Conservation (phyloP, 2,888 invertebrate species). For the Liodrosophila aerea region DNA sequence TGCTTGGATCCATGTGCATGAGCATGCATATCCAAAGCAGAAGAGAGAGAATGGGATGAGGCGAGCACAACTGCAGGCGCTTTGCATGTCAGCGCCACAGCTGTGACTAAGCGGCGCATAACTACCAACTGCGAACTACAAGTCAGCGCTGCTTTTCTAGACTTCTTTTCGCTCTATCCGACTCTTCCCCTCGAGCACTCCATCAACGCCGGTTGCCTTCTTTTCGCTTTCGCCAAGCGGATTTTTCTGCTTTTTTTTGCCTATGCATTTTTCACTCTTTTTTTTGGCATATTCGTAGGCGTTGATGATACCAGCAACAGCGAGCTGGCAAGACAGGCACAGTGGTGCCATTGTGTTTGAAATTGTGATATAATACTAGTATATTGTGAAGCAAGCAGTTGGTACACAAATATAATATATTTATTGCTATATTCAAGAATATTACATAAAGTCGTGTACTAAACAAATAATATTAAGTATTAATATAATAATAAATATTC, state of each 20-base stretch:
- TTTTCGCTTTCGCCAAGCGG: slow-evolving; percentile 40
- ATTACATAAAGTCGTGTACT: too few relatives aligned
- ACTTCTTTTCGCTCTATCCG: neutral
- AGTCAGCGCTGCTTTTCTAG: slow-evolving; percentile 21
- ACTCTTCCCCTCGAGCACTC: slow-evolving; percentile 4
- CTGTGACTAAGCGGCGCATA: slow-evolving; percentile 77
- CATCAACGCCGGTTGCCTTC: slow-evolving; percentile 29
- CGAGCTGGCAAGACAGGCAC: slow-evolving; percentile 42
- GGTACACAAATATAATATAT: too few relatives aligned
- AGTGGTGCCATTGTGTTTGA: slow-evolving; percentile 31
- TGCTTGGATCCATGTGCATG: slow-evolving; percentile 47
- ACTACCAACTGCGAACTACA: slow-evolving; percentile 65
- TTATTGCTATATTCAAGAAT: too few relatives aligned
- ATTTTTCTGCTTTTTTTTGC: slow-evolving; percentile 36
- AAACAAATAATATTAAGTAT: too few relatives aligned
- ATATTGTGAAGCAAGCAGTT: too few relatives aligned
- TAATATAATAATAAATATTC: too few relatives aligned
- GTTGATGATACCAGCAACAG: slow-evolving; percentile 66
- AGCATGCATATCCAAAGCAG: slow-evolving; percentile 61
- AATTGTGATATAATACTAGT: neutral
- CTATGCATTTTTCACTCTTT: slow-evolving; percentile 59
- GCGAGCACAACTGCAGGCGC: slow-evolving; percentile 35
- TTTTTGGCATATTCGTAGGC: slow-evolving; percentile 65
- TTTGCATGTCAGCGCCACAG: slow-evolving; percentile 69
- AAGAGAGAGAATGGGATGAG: slow-evolving; percentile 2